phyloP scores from a whole-genome alignment of 2,888 invertebrate genomes.

The Phymatocera aterrima region DNA sequence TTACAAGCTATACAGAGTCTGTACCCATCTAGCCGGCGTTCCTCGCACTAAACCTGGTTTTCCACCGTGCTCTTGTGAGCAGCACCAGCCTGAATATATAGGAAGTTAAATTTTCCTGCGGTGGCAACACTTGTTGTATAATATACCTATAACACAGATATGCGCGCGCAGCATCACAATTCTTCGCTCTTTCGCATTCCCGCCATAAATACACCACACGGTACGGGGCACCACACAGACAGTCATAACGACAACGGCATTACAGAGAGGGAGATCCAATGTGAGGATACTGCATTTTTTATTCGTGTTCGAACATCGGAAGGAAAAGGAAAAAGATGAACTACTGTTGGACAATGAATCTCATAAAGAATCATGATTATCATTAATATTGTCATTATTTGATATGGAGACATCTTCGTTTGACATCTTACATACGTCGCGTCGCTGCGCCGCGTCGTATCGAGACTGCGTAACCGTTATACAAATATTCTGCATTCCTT shows the following conservation, averaged over 20 bases:
- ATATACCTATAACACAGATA: conserved; percentile 14
- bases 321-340: not conserved
- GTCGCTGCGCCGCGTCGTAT: no score
- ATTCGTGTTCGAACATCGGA: not conserved
- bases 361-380: no score
- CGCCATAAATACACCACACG: conserved; percentile 6
- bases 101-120: conserved; percentile 36
- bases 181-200: not conserved
- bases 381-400: no score
- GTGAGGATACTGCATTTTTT: not conserved
- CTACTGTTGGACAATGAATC: no score
- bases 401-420: no score
- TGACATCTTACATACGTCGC: no score
- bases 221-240: no score
- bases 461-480: no score
- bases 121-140: conserved; percentile 39
- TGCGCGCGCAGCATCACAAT: conserved; percentile 3
- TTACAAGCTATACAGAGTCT: not conserved
- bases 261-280: no score
- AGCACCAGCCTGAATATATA: not conserved
- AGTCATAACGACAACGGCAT: no score
- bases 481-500: no score
- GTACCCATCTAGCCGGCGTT: not conserved
- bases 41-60: conserved; percentile 42
- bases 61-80: conserved; percentile 1